Conservation (phyloP, 2,888 invertebrate genomes). For the Oscheius onirici region DNA sequence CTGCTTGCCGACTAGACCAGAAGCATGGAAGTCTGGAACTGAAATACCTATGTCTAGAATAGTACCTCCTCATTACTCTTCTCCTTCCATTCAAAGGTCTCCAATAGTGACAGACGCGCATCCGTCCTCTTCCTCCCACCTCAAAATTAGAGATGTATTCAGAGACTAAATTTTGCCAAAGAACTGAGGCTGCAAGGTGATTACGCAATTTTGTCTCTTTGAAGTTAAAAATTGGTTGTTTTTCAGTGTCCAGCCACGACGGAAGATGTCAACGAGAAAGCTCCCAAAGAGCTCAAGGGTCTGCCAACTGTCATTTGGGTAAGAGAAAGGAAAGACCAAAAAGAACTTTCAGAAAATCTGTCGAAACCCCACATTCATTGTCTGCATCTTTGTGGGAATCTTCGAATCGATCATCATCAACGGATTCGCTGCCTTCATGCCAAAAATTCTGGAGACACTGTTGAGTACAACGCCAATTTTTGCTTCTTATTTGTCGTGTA, state of each 20-base stretch:
- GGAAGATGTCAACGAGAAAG: constrained; percentile 53
- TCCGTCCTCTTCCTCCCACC: too few relatives aligned
- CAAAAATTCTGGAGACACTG: constrained; percentile 70
- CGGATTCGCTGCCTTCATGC: constrained; percentile 71
- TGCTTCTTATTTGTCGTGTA: constrained; percentile 68
- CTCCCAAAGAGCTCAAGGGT: constrained; percentile 49
- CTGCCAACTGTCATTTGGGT: constrained; percentile 60
- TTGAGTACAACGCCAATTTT: constrained; percentile 67
- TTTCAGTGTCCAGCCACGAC: constrained; percentile 46
- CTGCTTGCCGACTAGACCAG: too few relatives aligned
- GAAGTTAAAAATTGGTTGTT: not conserved
- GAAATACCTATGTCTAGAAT: too few relatives aligned
- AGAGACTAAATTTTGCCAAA: too few relatives aligned
- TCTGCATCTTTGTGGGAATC: constrained; percentile 67
- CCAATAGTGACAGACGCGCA: too few relatives aligned
- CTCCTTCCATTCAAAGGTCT: too few relatives aligned
- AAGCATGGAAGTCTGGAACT: too few relatives aligned
- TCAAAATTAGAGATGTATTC: too few relatives aligned
- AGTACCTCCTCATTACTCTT: too few relatives aligned
- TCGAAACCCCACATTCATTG: constrained; percentile 68
- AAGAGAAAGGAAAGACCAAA: too few relatives aligned
- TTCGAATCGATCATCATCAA: constrained; percentile 71
- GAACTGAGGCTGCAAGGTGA: too few relatives aligned
- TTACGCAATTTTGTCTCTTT: not conserved
- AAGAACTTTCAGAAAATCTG: constrained; percentile 63